These are phyloP conservation scores for Nomada ruficornis DNA, from an alignment of 2,888 invertebrate genomes.

Conservation along the genomic window DNA sequence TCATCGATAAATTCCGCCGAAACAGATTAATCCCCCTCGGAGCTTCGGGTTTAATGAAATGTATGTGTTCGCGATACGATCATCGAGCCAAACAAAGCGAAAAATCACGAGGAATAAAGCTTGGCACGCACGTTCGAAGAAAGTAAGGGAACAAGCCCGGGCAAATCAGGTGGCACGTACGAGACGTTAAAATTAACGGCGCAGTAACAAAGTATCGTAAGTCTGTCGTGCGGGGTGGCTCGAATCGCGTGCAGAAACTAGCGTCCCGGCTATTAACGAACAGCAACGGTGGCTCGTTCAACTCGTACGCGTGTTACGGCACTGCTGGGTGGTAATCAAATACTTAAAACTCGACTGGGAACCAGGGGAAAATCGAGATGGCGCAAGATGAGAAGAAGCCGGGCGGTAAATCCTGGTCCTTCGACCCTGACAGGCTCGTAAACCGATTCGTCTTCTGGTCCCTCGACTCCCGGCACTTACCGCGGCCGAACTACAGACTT, in stretches of 20 bases:
- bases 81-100: neutral
- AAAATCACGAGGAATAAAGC: slow-evolving; percentile 6
- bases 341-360: slow-evolving; percentile 75
- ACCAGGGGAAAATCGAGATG: slow-evolving; percentile 23
- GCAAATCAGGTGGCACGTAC: slow-evolving; percentile 82
- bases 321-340: slow-evolving; percentile 81
- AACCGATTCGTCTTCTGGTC: slow-evolving; percentile 64
- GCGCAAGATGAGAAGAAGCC: slow-evolving; percentile 11
- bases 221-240: slow-evolving; percentile 67
- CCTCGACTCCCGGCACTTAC: slow-evolving; percentile 1
- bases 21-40: neutral
- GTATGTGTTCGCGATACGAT: no score
- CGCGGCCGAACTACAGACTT: neutral
- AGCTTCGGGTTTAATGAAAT: neutral
- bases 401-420: slow-evolving; percentile 63
- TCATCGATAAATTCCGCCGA: neutral
- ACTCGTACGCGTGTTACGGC: slow-evolving; percentile 74
- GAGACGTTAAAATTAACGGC: slow-evolving; percentile 83
- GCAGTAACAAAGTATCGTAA: slow-evolving; percentile 82
- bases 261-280: slow-evolving; percentile 64
- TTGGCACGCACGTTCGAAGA: neutral
- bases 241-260: slow-evolving; percentile 72
- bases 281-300: slow-evolving; percentile 68
- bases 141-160: slow-evolving; percentile 53
- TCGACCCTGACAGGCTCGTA: slow-evolving; percentile 71